These are phyloP conservation scores for Aromia moschata DNA, from an alignment of 2,888 invertebrate species.

Conservation along the genomic window DNA sequence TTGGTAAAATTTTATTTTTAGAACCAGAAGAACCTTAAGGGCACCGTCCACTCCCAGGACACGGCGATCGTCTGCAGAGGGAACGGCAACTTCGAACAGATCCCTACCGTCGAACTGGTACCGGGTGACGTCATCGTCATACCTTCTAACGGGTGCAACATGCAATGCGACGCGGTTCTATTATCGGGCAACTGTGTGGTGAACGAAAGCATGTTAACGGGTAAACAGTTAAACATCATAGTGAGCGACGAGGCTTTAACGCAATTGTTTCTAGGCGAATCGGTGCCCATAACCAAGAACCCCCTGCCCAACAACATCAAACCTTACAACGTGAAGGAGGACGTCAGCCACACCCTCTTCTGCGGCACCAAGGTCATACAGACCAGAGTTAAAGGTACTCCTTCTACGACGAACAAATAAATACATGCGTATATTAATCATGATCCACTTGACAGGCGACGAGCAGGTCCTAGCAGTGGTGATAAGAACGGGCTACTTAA, in stretches of 20 bases:
- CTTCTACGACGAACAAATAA: not conserved
- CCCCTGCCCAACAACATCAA: conserved; percentile 75
- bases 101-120: conserved; percentile 79
- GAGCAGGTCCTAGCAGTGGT: conserved; percentile 70
- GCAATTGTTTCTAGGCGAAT: conserved; percentile 50
- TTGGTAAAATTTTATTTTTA: conserved; percentile 59
- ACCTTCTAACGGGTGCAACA: conserved; percentile 82
- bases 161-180: conserved; percentile 92
- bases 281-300: conserved; percentile 76
- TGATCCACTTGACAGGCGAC: too few species aligned
- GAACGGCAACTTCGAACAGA: conserved; percentile 63
- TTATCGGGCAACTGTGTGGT: conserved; percentile 87
- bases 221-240: conserved; percentile 61
- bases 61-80: conserved; percentile 72
- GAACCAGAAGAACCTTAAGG: conserved; percentile 89
- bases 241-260: too few species aligned
- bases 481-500: conserved; percentile 87
- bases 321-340: conserved; percentile 82
- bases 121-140: conserved; percentile 91
- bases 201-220: conserved; percentile 96
- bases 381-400: conserved; percentile 72
- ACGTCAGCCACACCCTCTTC: conserved; percentile 86
- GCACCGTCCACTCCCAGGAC: conserved; percentile 81
- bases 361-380: conserved; percentile 92
- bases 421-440: too few species aligned